phyloP scores from a whole-genome alignment of 2,113 vertebrate genomes.

The Brachionichthys hirsutus region DNA sequence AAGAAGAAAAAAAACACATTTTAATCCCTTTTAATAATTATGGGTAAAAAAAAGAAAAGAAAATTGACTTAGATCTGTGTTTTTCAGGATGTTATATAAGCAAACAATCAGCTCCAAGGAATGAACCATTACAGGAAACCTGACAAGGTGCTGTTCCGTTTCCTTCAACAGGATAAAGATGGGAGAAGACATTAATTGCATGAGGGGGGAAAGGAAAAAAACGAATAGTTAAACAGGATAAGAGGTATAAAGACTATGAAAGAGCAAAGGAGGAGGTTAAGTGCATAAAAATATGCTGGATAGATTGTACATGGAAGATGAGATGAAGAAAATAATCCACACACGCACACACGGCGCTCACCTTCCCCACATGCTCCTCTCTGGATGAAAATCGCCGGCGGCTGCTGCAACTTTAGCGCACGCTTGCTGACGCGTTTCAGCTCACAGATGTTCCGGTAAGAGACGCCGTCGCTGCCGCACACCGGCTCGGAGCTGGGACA shows the following conservation, averaged over 20 bases:
- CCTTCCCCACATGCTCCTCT: slow-evolving; percentile 88
- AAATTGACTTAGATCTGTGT: slow-evolving; percentile 35
- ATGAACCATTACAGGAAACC: slow-evolving; percentile 25
- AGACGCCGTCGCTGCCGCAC: slow-evolving; percentile 90
- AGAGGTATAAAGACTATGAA: no score
- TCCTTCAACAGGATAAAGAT: no score
- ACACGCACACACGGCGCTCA: slow-evolving; percentile 52
- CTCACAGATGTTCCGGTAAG: slow-evolving; percentile 87
- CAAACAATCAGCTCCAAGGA: slow-evolving; percentile 19
- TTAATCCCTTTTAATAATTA: slow-evolving; percentile 13
- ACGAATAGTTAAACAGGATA: no score
- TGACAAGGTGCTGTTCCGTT: not conserved
- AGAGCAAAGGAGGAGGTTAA: no score
- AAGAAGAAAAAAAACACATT: not conserved
- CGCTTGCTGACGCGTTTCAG: slow-evolving; percentile 85
- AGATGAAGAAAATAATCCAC: not conserved
- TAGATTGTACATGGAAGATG: no score
- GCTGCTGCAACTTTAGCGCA: slow-evolving; percentile 76
- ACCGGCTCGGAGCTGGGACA: slow-evolving; percentile 84
- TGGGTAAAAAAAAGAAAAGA: slow-evolving; percentile 37
- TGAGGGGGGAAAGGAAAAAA: no score
- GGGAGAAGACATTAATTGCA: no score
- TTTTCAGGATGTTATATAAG: slow-evolving; percentile 37
- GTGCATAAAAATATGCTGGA: no score
- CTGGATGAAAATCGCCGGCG: slow-evolving; percentile 88